A percentile compares a stretch with the other conserved stretches of the same genome.
Conservation (phyloP, 2,113 vertebrate genomes). For the Prolemur simus region DNA sequence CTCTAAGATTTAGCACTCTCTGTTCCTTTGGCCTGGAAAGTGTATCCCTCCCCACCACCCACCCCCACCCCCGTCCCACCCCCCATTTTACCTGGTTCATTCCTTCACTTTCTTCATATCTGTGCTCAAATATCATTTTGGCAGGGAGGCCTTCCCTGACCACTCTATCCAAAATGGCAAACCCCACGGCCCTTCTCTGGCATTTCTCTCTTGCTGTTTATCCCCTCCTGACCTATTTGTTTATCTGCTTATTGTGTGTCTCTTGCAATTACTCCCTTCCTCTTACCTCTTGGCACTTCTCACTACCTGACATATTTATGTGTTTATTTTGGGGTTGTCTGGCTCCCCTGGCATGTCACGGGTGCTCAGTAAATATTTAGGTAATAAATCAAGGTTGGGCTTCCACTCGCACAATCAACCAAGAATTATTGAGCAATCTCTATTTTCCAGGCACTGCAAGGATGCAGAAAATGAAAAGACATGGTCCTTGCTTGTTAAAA, state of each 20-base stretch:
- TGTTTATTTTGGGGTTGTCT: slow-evolving; percentile 33
- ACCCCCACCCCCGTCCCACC: too few species aligned
- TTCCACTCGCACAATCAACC: slow-evolving; percentile 37
- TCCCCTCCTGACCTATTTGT: not conserved
- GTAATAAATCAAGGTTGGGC: slow-evolving; percentile 35
- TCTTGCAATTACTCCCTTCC: not conserved
- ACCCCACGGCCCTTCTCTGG: not conserved
- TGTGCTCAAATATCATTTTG: slow-evolving; percentile 25
- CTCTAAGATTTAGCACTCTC: not conserved
- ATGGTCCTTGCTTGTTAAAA: not conserved
- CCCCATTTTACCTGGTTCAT: not conserved
- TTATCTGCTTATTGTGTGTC: not conserved
- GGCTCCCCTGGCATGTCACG: not conserved
- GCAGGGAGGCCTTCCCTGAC: not conserved
- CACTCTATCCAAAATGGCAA: slow-evolving; percentile 22
- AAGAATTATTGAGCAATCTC: not conserved
- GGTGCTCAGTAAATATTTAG: slow-evolving; percentile 28
- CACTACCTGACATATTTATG: slow-evolving; percentile 22
- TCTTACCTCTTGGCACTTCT: slow-evolving; percentile 38
- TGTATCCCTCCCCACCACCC: not conserved
- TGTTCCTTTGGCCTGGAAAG: not conserved
- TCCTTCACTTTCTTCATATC: slow-evolving; percentile 3
- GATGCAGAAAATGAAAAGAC: not conserved
- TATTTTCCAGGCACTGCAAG: slow-evolving; percentile 10
- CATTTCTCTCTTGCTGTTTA: not conserved